Base-by-base conservation (phyloP, 2,113 vertebrate genomes). In the Shinisaurus crocodilurus region DNA sequence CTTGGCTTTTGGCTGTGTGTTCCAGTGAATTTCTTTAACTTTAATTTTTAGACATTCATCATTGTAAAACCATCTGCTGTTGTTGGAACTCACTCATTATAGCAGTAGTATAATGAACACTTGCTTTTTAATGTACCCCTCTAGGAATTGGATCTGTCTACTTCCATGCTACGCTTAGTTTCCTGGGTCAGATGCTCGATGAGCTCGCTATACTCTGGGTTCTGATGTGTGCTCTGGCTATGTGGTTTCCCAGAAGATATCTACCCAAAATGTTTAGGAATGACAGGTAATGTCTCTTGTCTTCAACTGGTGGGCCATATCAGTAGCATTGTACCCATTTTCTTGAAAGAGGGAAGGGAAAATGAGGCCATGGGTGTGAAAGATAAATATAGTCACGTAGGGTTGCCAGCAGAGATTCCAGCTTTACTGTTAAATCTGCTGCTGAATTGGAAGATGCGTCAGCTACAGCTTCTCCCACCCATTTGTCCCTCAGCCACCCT, bases 181-280 rank as follows among this genome's bases (percentile, higher is more conserved):
- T 99, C 96, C 96, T 99, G 75, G 99, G 99, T 72, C 99, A 99
- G 96, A 99, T 99, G 99, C 96, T 99, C 90, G 99, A 99, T 91
- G 99, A 99, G 92, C 94, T 99, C 91, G 98, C 99, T 87, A 98
- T 99, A 88, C 97, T 99, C 13, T 99, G 99, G 99, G 99, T 99
- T 90, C 96, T 99, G 83, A 99, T 99, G 99, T 99, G 98, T 95
- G 99, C 98, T 86, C 97, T 99, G 85, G 99, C 98, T 92, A 99
- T 99, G 99, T 99, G 99, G 99, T 99, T 99, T 90, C 99, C 99
- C 63, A 98, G 98, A 94, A 98, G 99, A 94, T 99, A 99, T 89
- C 96, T 99, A 29, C 99, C 99, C 67, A 98, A 96, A 97, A 97
- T 99, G 90, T 99, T 99, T 95, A 97, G 98, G 80, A 98, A 98